Evolutionary conservation across 2,797 vertebrate species (phyloP), one percentile per base, ranked within the genome.

Genomic region (Parauchenoglanis ngamensis): DNA sequence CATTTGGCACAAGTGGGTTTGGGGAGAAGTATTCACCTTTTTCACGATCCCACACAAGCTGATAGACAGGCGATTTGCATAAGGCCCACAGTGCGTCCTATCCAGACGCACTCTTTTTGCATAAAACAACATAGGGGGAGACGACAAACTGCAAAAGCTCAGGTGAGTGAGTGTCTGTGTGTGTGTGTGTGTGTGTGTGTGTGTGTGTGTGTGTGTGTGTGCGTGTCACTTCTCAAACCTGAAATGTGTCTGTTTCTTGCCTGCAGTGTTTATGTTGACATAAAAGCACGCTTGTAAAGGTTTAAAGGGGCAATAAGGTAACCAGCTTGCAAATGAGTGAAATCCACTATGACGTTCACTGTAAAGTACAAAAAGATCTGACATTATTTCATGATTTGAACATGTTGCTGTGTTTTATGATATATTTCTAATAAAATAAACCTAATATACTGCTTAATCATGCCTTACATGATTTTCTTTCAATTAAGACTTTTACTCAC

Each of bases 111-210:
- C 91, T 89, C 91, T 89, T 89, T 96, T 97, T 97, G 96, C 96
- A 97, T 96, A 96, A 96, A 95, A 96, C 95, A 96, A 96, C 95
- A 96, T 95, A 94, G 92, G 80, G 87, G 93, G 86, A 92, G 94
- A 93, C 91, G 91, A 92, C 93, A 91, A 94, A 94, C 93, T 92
- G 92, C 88, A 89, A 90, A 92, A 91, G 46, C 57, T 76, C 89
- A 85, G 86, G 88, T 85, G 59, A 87, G 87, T 85, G 86, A 65
- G 73, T 88, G 28, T 83, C 63, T 79, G 31, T 59, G 28, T 83
- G 68, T 79, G 31, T 59, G 54, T 25, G 40, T 28, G 59, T n/a
- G 57, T 23, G 75, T 77, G 49, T 75, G 86, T 86, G 84, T 72
- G 61, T 86, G 84, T 83, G 82, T 44, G 17, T 57, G 19, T 40